Evolutionary conservation across 92 coral and sea anemone genomes (phyloP).

Genomic region (Montipora capitata): DNA sequence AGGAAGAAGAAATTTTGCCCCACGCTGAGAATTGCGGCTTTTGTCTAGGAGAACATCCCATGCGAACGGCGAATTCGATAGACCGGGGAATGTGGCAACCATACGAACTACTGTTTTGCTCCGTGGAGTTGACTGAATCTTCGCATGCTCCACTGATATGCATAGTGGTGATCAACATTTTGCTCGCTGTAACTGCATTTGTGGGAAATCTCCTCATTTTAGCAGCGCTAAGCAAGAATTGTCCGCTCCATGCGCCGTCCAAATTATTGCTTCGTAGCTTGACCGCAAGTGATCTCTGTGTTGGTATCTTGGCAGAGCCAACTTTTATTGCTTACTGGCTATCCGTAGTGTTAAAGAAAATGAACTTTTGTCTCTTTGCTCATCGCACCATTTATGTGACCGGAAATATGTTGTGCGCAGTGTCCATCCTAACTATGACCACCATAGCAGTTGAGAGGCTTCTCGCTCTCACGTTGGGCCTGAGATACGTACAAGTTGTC

Average conservation of each 20-base stretch:
- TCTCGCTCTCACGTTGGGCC: background rate
- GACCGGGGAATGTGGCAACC: background rate
- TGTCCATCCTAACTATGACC: background rate
- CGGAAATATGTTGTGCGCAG: background rate
- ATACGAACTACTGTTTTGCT: background rate
- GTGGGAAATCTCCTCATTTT: conserved; percentile 15
- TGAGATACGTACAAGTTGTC: background rate
- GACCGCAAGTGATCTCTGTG: conserved; percentile 15
- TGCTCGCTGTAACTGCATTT: conserved; percentile 11
- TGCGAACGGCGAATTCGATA: background rate
- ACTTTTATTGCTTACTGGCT: background rate
- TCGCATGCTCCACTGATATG: background rate
- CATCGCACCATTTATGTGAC: background rate
- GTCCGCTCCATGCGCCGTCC: conserved; percentile 8
- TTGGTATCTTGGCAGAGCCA: background rate
- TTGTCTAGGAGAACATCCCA: no score
- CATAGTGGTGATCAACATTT: background rate
- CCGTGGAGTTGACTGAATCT: background rate
- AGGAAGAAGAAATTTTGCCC: no score
- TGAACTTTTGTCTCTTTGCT: background rate
- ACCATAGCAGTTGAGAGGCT: conserved; percentile 6
- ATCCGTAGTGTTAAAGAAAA: background rate
- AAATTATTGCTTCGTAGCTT: conserved; percentile 21
- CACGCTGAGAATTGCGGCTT: no score
- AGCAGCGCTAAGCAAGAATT: background rate